Evolutionary conservation across 1,140 invertebrate species (phyloP).

Genomic region (Drosophila nikananu): DNA sequence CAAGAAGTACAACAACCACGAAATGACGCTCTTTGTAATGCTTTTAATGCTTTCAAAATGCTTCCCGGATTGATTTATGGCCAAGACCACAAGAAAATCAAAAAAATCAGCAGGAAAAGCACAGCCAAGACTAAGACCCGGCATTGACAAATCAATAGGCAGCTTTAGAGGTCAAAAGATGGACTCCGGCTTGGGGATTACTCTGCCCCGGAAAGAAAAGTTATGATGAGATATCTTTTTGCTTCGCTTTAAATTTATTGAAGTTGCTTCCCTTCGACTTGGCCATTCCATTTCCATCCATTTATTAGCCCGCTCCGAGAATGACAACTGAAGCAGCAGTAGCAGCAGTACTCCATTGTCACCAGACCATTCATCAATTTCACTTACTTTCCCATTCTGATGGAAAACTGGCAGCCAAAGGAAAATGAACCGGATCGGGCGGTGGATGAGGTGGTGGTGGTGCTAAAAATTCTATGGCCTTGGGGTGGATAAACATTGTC

Average conservation of each 20-base stretch:
- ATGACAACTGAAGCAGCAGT: slow-evolving; percentile 46
- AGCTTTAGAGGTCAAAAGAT: slow-evolving; percentile 59
- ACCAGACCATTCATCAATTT: slow-evolving; percentile 73
- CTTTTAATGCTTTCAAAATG: slow-evolving; percentile 79
- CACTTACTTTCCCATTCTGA: slow-evolving; percentile 68
- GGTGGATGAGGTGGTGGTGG: neutral
- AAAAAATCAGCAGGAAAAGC: slow-evolving; percentile 1
- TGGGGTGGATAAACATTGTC: slow-evolving; percentile 53
- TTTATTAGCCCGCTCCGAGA: slow-evolving; percentile 52
- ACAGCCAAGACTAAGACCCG: slow-evolving; percentile 12
- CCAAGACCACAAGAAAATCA: slow-evolving; percentile 15
- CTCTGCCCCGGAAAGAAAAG: neutral
- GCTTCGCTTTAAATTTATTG: slow-evolving; percentile 68
- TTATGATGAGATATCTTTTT: slow-evolving; percentile 36
- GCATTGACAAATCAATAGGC: slow-evolving; percentile 70
- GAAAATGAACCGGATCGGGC: slow-evolving; percentile 20
- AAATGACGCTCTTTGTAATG: slow-evolving; percentile 73
- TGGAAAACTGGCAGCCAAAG: slow-evolving; percentile 39
- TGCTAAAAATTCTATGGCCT: slow-evolving; percentile 22
- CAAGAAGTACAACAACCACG: slow-evolving; percentile 40
- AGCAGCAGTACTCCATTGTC: slow-evolving; percentile 53
- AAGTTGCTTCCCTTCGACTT: slow-evolving; percentile 44
- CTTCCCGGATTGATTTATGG: slow-evolving; percentile 74
- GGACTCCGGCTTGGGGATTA: slow-evolving; percentile 8
- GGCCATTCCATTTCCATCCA: slow-evolving; percentile 32